Percentiles rank a stretch among this genome's conserved stretches.
Conservation (phyloP, 1,140 invertebrate species). For the Episyrphus balteatus region DNA sequence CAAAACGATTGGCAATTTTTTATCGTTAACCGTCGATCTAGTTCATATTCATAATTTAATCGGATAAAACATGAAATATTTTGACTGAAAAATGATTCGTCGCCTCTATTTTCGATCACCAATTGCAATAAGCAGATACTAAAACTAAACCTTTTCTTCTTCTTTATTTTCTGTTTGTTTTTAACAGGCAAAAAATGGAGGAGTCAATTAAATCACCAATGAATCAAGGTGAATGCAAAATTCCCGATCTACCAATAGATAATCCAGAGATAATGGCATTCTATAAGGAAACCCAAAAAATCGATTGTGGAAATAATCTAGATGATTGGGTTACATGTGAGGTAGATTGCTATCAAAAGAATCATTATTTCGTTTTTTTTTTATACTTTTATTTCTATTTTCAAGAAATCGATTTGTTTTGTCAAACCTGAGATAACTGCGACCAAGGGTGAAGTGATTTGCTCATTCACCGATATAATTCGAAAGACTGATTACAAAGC, state of each 20-base stretch:
- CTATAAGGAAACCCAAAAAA: constrained; percentile 44
- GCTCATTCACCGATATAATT: constrained; percentile 49
- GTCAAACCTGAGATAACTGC: constrained; percentile 41
- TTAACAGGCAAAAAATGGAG: constrained; percentile 31
- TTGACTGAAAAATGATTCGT: too few relatives aligned
- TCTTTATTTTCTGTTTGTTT: too few relatives aligned
- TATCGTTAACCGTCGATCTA: too few relatives aligned
- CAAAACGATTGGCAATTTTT: too few relatives aligned
- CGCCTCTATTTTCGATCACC: too few relatives aligned
- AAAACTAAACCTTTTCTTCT: too few relatives aligned
- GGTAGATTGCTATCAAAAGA: constrained; percentile 15
- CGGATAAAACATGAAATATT: too few relatives aligned
- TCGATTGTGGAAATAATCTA: constrained; percentile 45
- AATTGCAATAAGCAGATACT: too few relatives aligned
- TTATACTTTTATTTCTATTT: background rate
- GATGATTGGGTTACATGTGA: constrained; percentile 46
- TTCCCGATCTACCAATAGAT: constrained; percentile 51
- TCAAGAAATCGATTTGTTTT: constrained; percentile 41
- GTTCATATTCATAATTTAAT: too few relatives aligned
- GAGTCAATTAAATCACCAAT: constrained; percentile 31
- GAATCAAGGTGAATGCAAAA: constrained; percentile 44
- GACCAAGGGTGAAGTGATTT: constrained; percentile 41
- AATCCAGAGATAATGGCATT: constrained; percentile 58
- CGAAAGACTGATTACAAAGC: constrained; percentile 46
- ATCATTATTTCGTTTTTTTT: too few relatives aligned